These are phyloP conservation scores for Formica exsecta DNA, from an alignment of 1,140 invertebrate species.

Conservation along the genomic window DNA sequence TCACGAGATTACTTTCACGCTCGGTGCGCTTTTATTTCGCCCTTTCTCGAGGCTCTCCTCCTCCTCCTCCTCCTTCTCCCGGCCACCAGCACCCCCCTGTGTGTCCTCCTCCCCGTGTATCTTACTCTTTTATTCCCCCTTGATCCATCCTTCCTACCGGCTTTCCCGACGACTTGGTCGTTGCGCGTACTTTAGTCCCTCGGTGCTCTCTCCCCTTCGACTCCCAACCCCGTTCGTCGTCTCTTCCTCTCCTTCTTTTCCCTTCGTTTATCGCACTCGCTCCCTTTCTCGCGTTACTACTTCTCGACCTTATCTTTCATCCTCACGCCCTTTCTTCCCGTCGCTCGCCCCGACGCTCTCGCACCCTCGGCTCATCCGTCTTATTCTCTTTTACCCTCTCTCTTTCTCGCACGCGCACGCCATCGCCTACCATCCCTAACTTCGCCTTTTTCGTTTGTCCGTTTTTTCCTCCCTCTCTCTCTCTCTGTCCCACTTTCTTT, in stretches of 20 bases:
- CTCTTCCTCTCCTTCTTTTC: not conserved
- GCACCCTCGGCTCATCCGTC: slow-evolving; percentile 47
- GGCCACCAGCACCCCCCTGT: not conserved
- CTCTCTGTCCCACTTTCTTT: slow-evolving; percentile 10
- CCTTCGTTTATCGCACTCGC: not conserved
- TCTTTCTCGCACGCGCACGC: not conserved
- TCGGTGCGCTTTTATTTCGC: slow-evolving; percentile 57
- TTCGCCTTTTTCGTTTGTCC: slow-evolving; percentile 27
- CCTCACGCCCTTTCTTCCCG: slow-evolving; percentile 28
- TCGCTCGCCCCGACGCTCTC: slow-evolving; percentile 49
- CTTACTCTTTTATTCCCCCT: slow-evolving; percentile 44
- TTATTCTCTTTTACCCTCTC: slow-evolving; percentile 35
- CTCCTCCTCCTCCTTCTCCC: no score
- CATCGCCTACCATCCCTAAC: not conserved
- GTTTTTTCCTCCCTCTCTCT: slow-evolving; percentile 17
- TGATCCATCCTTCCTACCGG: slow-evolving; percentile 29
- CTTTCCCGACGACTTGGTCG: slow-evolving; percentile 37
- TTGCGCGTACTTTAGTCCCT: slow-evolving; percentile 45
- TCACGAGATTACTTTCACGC: slow-evolving; percentile 64
- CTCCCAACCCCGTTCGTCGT: not conserved
- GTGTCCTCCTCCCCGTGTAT: not conserved
- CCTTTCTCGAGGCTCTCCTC: slow-evolving; percentile 28
- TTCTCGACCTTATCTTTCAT: slow-evolving; percentile 36
- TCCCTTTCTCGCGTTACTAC: slow-evolving; percentile 36
- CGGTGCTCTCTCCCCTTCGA: not conserved